These are phyloP conservation scores for cattle (Bos taurus) DNA, from an alignment of 2,113 vertebrate species.

Conservation along the genomic window ARS-UCD2.0 NC_037347.1:22240501-22241000, in stretches of 20 bases:
- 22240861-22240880: conserved; percentile 11
- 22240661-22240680: not conserved
- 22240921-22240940: conserved; percentile 4
- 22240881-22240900: conserved; percentile 41
- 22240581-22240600: not conserved
- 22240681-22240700: not conserved
- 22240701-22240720: not conserved
- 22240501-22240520: not conserved
- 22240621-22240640: not conserved
- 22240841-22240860: conserved; percentile 19
- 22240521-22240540: not conserved
- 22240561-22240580: not conserved
- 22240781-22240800: not conserved
- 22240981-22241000: conserved; percentile 52
- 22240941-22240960: conserved; percentile 33
- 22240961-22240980: conserved; percentile 60
- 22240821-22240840: conserved; percentile 11
- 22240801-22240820: not conserved
- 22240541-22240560: not conserved
- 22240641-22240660: not conserved
- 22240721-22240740: not conserved
- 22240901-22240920: not conserved
- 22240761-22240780: not conserved
- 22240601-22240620: not conserved
- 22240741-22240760: not conserved